Evolutionary conservation across 2,888 invertebrate species (phyloP).

Genomic region (Ryuthela nishihirai): DNA sequence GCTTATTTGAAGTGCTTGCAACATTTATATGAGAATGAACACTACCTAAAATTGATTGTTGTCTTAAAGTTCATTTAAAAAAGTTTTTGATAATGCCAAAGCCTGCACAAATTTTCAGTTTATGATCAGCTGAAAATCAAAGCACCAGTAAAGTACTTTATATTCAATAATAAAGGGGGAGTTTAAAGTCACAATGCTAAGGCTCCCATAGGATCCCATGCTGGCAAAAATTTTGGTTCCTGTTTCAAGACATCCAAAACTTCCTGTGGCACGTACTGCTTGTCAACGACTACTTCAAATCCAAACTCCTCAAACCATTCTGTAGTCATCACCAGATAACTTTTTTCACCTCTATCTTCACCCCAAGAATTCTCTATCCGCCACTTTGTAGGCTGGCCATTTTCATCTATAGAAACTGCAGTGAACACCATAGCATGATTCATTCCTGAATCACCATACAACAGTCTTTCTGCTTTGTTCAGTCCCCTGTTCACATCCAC

Average conservation of each 20-base stretch:
- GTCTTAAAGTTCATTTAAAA: too few species aligned
- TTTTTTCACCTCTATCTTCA: constrained; percentile 80
- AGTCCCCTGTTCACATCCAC: constrained; percentile 71
- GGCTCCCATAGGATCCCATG: constrained; percentile 92
- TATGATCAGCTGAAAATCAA: too few species aligned
- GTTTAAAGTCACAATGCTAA: constrained; percentile 42
- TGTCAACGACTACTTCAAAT: constrained; percentile 78
- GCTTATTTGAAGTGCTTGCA: too few species aligned
- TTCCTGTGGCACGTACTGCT: constrained; percentile 69
- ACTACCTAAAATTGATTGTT: too few species aligned
- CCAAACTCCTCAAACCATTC: constrained; percentile 69
- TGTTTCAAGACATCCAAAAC: constrained; percentile 72
- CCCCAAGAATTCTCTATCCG: constrained; percentile 92
- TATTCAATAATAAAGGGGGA: too few species aligned
- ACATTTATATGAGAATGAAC: too few species aligned
- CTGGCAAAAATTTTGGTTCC: constrained; percentile 72
- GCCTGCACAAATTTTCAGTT: too few species aligned
- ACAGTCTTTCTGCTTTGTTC: constrained; percentile 72
- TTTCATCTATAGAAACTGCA: constrained; percentile 72
- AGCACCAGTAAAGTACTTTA: constrained; percentile 1
- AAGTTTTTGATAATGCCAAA: too few species aligned
- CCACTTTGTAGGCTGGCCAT: constrained; percentile 67
- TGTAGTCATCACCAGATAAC: constrained; percentile 74
- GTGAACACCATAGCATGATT: constrained; percentile 90
- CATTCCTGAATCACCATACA: constrained; percentile 85